Conservation (phyloP, 2,888 invertebrate species). For the Dyspetes luteomarginatus region DNA sequence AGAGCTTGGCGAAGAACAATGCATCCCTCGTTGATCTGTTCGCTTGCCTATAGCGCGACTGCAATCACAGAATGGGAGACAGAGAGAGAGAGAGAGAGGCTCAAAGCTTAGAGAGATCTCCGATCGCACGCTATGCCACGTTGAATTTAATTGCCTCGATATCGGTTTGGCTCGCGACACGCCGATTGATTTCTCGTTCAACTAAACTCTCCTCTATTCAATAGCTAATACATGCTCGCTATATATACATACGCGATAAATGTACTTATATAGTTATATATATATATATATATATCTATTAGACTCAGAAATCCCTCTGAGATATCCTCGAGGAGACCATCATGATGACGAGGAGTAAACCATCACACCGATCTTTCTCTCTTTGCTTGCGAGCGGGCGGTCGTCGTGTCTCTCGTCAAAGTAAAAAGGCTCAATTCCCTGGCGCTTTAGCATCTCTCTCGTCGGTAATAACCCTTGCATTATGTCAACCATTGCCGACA, state of each 20-base stretch:
- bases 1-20: conserved; percentile 40
- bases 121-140: conserved; percentile 51
- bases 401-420: conserved; percentile 64
- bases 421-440: conserved; percentile 77
- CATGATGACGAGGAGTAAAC: conserved; percentile 26
- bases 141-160: conserved; percentile 63
- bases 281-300: background rate
- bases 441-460: conserved; percentile 64
- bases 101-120: conserved; percentile 37
- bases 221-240: background rate
- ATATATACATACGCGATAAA: background rate
- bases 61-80: conserved; percentile 23
- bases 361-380: conserved; percentile 45
- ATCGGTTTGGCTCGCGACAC: conserved; percentile 47
- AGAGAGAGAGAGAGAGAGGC: background rate
- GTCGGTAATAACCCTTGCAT: conserved; percentile 79
- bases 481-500: conserved; percentile 82
- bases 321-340: background rate
- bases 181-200: conserved; percentile 50
- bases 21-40: conserved; percentile 39
- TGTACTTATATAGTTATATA: background rate
- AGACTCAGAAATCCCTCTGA: background rate
- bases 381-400: conserved; percentile 26
- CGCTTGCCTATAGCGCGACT: conserved; percentile 9
- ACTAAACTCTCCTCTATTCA: conserved; percentile 7